phyloP scores from a whole-genome alignment of 2,888 invertebrate genomes.

The Parnassius orleans region DNA sequence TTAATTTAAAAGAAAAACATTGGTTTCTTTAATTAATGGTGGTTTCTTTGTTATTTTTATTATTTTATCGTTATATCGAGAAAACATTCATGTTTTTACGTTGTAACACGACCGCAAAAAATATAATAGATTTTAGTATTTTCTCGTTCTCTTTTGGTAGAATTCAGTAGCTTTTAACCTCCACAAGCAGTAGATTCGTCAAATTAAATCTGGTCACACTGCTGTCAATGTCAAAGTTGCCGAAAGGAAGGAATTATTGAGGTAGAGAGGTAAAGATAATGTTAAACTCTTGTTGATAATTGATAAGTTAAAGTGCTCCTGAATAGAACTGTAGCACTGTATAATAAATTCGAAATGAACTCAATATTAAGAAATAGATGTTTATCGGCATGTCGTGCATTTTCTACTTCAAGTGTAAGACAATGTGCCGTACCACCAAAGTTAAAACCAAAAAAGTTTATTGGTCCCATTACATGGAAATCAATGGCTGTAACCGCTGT shows the following conservation, averaged over 20 bases:
- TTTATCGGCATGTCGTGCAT: slow-evolving; percentile 46
- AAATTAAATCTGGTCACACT: no score
- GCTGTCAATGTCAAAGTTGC: no score
- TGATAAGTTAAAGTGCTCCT: slow-evolving; percentile 24
- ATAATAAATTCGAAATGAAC: slow-evolving; percentile 50
- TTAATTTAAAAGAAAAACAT: no score
- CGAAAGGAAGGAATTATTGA: slow-evolving; percentile 6
- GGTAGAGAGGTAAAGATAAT: slow-evolving; percentile 1
- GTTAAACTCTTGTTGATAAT: slow-evolving; percentile 25
- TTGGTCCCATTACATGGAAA: slow-evolving; percentile 91
- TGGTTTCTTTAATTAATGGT: no score
- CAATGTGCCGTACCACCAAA: slow-evolving; percentile 61
- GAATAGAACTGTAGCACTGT: not conserved
- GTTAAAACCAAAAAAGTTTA: slow-evolving; percentile 45
- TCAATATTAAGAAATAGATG: slow-evolving; percentile 51
- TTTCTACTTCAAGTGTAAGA: slow-evolving; percentile 56
- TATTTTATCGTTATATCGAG: no score
- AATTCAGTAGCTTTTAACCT: no score
- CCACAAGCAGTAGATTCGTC: no score
- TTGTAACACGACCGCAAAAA: no score
- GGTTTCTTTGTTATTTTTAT: no score
- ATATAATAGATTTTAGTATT: no score
- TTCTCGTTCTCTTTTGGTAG: no score
- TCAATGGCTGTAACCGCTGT: slow-evolving; percentile 84
- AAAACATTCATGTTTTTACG: no score